Base-by-base conservation (phyloP, 1,140 invertebrate genomes). In the Drosophila simulans region DNA sequence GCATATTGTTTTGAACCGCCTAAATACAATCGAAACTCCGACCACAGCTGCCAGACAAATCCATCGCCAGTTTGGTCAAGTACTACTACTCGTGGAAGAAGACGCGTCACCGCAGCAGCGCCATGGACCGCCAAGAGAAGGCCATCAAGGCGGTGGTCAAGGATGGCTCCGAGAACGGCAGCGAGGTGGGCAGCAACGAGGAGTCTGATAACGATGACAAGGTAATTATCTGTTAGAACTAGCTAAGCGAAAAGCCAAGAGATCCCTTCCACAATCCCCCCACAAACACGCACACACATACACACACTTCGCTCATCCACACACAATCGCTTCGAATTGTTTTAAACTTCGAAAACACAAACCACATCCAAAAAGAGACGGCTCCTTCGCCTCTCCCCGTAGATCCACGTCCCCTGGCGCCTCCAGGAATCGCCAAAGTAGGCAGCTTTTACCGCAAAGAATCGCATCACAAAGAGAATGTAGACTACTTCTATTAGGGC, bases 81-180 rank as follows among this genome's bases (percentile, higher is more conserved):
- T 99, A 99, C 93, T 99, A 99, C 92, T 99, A 99, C 92, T 98
- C 97, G 79, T 99, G 98, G 98, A 99, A 99, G 92, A 99, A 99
- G 91, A 98, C 97, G 11, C 93, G 97, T 90, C 96, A 96, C 80
- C 94, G 97, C 49, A 98, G 96, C 51, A 99, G 97, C 90, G 93
- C 98, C 22, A 99, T 99, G 97, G 98, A 99, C 93, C 91, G 93
- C 56, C 91, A 92, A 93, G 92, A 93, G 92, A 92, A 94, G 93
- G 92, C 82, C 92, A 85, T 95, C 93, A 88, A 89, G 54, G 65
- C 69, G 5, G 56, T 92, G 22, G 86, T 78, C 42, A 96, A 96
- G 91, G 95, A 95, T 55, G 95, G 95, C 12, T 97, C 96, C 43
- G 96, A 97, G 92, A 96, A 95, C 48, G 96, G 95, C 40, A 95